A percentile compares a stretch with the other conserved stretches of the same genome.
Conservation (phyloP, 30 jellyfish, hydroid and myxozoan genomes). For the Mastigias papua region DNA sequence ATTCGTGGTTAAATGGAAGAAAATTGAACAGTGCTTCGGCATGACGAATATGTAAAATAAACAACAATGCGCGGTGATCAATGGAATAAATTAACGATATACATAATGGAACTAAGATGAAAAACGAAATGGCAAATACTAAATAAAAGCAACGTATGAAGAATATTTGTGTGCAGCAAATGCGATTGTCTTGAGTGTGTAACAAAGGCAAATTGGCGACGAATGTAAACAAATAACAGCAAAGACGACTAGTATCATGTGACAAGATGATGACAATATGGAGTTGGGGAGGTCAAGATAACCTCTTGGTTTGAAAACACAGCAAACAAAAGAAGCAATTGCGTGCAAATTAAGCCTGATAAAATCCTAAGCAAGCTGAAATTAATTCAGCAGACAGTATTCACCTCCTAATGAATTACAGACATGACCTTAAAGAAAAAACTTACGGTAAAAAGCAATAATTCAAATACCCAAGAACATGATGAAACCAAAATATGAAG, state of each 20-base stretch:
- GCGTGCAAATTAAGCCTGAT: conserved; percentile 39
- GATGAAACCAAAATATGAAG: conserved; percentile 25
- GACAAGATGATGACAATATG: conserved; percentile 30
- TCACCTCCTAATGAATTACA: conserved; percentile 32
- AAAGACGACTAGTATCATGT: conserved; percentile 41
- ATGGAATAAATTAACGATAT: conserved; percentile 36
- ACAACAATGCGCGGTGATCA: conserved; percentile 5
- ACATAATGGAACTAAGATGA: background rate
- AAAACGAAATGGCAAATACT: background rate
- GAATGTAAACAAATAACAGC: background rate
- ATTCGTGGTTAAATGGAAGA: conserved; percentile 33
- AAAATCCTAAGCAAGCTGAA: conserved; percentile 39
- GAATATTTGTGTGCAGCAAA: background rate
- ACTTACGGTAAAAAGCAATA: conserved; percentile 3
- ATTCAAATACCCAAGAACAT: conserved; percentile 2
- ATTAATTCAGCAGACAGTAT: conserved; percentile 46
- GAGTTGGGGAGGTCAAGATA: conserved; percentile 48
- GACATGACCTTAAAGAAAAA: conserved; percentile 30
- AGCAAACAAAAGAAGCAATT: conserved; percentile 45
- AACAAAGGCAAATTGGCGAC: background rate
- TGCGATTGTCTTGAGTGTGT: background rate
- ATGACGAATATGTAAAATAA: conserved; percentile 11
- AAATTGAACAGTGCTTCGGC: conserved; percentile 44
- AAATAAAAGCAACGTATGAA: background rate
- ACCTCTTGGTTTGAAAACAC: conserved; percentile 42